Evolutionary conservation across 2,113 vertebrate species (phyloP).

Genomic region (Campylorhamphus procurvoides): DNA sequence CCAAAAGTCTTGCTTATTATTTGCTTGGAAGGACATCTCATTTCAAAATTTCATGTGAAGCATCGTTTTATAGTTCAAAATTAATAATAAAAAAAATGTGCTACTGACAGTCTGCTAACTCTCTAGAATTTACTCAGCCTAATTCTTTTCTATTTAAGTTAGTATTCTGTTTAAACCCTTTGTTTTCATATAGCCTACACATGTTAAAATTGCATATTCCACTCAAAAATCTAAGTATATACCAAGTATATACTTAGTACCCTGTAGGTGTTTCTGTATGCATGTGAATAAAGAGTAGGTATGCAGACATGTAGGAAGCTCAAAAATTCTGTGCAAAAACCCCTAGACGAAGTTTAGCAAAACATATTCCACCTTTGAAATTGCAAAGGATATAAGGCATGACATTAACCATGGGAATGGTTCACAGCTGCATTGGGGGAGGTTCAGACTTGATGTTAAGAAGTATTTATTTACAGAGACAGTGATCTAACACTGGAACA

Average conservation of each 20-base stretch:
- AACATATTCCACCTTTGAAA: background rate
- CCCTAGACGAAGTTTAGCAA: background rate
- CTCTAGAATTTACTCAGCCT: background rate
- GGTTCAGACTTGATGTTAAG: background rate
- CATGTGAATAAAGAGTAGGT: background rate
- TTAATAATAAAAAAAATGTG: background rate
- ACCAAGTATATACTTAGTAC: background rate
- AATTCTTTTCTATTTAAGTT: background rate
- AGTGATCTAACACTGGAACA: background rate
- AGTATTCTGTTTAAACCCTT: background rate
- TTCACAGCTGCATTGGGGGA: background rate
- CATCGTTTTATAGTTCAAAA: background rate
- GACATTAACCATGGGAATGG: background rate
- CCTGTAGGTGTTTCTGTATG: background rate
- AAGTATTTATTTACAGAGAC: background rate
- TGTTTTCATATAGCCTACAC: background rate
- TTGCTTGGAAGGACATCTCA: background rate
- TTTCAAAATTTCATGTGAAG: background rate
- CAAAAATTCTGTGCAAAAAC: background rate
- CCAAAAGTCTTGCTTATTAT: background rate
- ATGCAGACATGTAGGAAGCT: constrained; percentile 8
- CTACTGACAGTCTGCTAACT: background rate
- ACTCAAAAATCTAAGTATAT: background rate
- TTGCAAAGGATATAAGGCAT: background rate
- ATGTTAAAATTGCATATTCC: background rate